Base-by-base conservation (phyloP, 2,888 invertebrate genomes). In the Hydriomena furcata region DNA sequence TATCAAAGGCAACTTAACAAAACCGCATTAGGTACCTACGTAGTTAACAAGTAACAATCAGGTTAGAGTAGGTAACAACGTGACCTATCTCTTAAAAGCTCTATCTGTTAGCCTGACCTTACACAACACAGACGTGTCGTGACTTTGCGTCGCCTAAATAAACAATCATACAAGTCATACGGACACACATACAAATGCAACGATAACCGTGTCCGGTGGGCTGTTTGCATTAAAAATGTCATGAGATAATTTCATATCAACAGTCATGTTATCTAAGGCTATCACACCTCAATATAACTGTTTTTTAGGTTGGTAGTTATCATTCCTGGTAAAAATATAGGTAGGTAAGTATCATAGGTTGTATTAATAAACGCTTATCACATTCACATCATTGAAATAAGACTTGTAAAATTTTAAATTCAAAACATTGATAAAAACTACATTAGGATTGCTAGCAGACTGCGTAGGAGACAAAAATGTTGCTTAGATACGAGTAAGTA, bases 201-300 rank as follows among this genome's bases (percentile, higher is more conserved):
- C 65, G 84, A 85, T 87, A 86, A 78, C 73, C 70, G 78, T 81
- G 84, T 86, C 87, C 87, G 85, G 79, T 70, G 68, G 67, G 63
- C 68, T 79, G 68, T 76, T 76, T 70, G 52, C 61, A 61, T 57
- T 57, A 66, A 66, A 68, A 66, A 67, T 46, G 62, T 61, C 59
- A 65, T 47, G 27, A 41, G 84, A 85, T 84, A 85, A 76, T 70
- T 21, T 40, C 41, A 40, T 62, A 60, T 68, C 64, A 11, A 30
- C 17, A 8, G 17, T 17, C 17, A 17, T 40, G 48, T 37, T 56
- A 56, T 61, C 56, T 30, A 35, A 35, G 61, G 60, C 58, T 65
- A 63, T 65, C 63, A 31, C 13, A 30, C 49, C 47, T 28, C 40
- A 23, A 35, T 46, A 48, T 10, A 11, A 5, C 23, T 28, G 10